Percentiles rank a stretch among this genome's conserved stretches.
phyloP scores from a whole-genome alignment of 2,113 vertebrate species.

The Zeus faber region DNA sequence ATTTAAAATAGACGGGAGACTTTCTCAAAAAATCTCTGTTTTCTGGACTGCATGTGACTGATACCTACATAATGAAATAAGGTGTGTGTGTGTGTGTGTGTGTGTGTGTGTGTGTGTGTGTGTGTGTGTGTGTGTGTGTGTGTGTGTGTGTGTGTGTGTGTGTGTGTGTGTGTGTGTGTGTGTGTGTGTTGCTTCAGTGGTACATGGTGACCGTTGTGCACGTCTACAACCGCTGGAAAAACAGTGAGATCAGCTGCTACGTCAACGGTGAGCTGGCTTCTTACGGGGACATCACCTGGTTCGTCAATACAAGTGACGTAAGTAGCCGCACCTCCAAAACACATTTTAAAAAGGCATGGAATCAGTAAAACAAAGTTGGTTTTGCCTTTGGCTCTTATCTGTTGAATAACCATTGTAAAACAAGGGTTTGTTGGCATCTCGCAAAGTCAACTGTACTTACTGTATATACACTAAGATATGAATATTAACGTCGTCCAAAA shows the following conservation, averaged over 20 bases:
- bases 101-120: neutral
- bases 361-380: neutral
- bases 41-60: neutral
- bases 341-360: neutral
- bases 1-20: too few relatives aligned
- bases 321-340: constrained; percentile 60
- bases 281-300: constrained; percentile 95
- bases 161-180: neutral
- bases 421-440: too few relatives aligned
- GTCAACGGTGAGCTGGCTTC: constrained; percentile 96
- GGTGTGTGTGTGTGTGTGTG: constrained; percentile 1
- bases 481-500: too few relatives aligned
- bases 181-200: constrained; percentile 79
- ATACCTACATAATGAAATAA: too few relatives aligned
- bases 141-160: neutral
- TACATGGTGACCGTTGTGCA: constrained; percentile 98
- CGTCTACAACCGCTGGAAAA: constrained; percentile 98
- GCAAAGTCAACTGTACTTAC: too few relatives aligned
- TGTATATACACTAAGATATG: too few relatives aligned
- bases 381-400: neutral
- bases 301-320: constrained; percentile 96
- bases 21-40: neutral
- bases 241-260: constrained; percentile 94
- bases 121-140: neutral
- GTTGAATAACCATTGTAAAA: too few relatives aligned